Evolutionary conservation across 2,113 vertebrate species (phyloP), one percentile per base, ranked within the genome.

Genomic region (Corvus cornix): DNA sequence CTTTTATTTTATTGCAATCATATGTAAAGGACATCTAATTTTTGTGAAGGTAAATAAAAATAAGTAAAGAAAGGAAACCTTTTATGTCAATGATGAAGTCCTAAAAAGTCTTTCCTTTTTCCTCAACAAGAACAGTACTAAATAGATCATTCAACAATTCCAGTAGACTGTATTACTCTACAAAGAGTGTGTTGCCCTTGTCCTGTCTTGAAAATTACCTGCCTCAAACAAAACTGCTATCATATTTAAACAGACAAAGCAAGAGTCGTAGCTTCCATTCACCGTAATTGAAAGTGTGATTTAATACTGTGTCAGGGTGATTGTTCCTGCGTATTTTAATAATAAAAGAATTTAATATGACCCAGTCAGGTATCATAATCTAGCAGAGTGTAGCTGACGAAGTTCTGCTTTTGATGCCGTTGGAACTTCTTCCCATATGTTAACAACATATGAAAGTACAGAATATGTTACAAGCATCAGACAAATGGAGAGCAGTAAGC

Each of bases 261-360:
- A 51, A 52, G 31, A 72, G 8, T 46, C 37, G 51, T 62, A 72
- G 24, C 33, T 78, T 81, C 48, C 21, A 78, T 90, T 81, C 77
- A 41, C 52, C 33, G 23, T 46, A 94, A 62, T 75, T 52, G 20
- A 56, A 43, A 69, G 14, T 10, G 72, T 87, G 43, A 89, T 75
- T 31, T 27, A 41, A 28, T 87, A 48, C 51, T 33, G 6, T 5
- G 4, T 44, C 56, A 83, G 30, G 55, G 83, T 3, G 11, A 6
- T 86, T 79, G 24, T 69, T 88, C 55, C 74, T 27, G 22, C 26
- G 16, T 63, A 66, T 93, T 92, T 97, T 93, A 97, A 46, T 96
- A 93, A 93, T 91, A 37, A 62, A 94, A 96, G 60, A 63, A 48
- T 59, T 93, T 68, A 49, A 73, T 21, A 6, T 16, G 20, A 72